These are phyloP conservation scores for Phytoseiulus persimilis DNA, from an alignment of 2,888 invertebrate genomes.

Conservation along the genomic window DNA sequence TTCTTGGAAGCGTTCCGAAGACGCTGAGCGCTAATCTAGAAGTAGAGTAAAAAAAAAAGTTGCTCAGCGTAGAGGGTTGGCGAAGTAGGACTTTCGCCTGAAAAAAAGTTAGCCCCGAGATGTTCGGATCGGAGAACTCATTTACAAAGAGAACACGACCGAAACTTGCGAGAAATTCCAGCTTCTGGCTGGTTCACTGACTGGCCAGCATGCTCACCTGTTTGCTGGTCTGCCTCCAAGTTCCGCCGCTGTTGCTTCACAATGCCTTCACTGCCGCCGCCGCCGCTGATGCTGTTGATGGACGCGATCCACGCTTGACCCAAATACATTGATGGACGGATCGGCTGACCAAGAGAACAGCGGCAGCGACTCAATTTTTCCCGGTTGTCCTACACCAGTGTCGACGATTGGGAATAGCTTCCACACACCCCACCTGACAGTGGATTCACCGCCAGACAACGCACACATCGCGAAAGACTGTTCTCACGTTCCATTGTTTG, in stretches of 20 bases:
- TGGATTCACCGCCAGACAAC: neutral
- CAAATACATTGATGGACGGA: neutral
- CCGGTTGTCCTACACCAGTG: neutral
- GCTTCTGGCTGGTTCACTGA: neutral
- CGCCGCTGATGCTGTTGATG: neutral
- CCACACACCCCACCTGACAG: neutral
- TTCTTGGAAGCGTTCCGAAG: neutral
- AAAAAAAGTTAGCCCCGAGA: neutral
- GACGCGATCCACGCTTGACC: slow-evolving; percentile 5
- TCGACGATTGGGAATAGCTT: neutral
- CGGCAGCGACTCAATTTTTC: neutral
- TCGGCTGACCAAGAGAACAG: neutral
- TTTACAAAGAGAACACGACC: neutral
- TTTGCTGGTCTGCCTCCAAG: neutral
- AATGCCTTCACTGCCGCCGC: neutral
- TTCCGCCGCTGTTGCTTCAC: neutral
- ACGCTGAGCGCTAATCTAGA: neutral
- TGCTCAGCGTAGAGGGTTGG: neutral
- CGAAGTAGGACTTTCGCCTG: neutral
- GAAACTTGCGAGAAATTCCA: neutral
- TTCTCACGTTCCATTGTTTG: too few relatives aligned
- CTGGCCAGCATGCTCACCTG: neutral
- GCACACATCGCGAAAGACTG: too few relatives aligned
- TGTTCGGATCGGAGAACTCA: neutral
- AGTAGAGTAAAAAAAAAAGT: neutral